Evolutionary conservation across 2,888 invertebrate genomes (phyloP).

Genomic region (Diachrysia chrysitis): DNA sequence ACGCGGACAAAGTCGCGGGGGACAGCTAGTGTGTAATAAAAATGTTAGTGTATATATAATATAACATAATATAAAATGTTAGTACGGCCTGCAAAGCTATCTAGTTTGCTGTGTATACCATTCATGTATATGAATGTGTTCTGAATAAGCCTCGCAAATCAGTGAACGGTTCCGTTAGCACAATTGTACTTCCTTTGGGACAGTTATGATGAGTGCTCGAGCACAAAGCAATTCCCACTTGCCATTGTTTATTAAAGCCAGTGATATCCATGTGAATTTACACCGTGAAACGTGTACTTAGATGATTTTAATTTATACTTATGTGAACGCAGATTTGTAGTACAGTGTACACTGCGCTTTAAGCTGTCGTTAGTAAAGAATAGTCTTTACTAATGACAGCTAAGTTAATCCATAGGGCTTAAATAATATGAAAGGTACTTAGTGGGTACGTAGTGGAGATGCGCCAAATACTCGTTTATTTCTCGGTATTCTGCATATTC

Average conservation of each 20-base stretch:
- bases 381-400: too few species aligned
- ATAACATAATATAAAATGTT: too few species aligned
- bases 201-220: slow-evolving; percentile 76
- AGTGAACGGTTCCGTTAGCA: slow-evolving; percentile 75
- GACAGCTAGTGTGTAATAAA: too few species aligned
- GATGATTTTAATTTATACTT: slow-evolving; percentile 21
- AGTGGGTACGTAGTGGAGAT: too few species aligned
- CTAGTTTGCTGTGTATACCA: too few species aligned
- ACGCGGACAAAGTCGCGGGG: too few species aligned
- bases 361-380: neutral
- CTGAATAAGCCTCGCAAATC: slow-evolving; percentile 37
- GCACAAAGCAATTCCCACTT: slow-evolving; percentile 75
- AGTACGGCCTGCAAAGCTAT: too few species aligned
- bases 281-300: slow-evolving; percentile 23
- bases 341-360: neutral
- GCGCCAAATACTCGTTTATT: too few species aligned
- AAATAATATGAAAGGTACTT: too few species aligned
- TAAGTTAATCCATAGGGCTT: too few species aligned
- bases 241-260: slow-evolving; percentile 71
- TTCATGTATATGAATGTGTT: slow-evolving; percentile 35
- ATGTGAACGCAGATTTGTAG: slow-evolving; percentile 7
- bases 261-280: slow-evolving; percentile 64
- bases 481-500: too few species aligned
- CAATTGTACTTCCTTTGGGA: slow-evolving; percentile 80
- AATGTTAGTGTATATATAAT: too few species aligned